phyloP scores from a whole-genome alignment of 1,140 invertebrate genomes.

The Cotesia typhae region DNA sequence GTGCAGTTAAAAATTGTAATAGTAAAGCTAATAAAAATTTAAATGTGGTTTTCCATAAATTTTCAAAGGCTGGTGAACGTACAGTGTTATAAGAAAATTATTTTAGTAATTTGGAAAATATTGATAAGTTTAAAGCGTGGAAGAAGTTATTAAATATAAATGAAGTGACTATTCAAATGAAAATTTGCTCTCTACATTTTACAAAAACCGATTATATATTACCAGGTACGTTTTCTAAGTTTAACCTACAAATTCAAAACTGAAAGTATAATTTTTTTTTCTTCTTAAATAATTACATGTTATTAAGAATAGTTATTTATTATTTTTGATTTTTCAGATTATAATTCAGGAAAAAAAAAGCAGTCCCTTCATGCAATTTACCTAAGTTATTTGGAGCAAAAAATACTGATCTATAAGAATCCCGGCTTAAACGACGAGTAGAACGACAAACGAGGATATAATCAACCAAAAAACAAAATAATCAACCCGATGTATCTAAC shows the following conservation, averaged over 20 bases:
- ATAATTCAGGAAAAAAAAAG: no score
- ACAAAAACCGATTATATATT: conserved; percentile 33
- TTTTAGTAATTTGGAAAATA: conserved; percentile 32
- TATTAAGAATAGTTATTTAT: background rate
- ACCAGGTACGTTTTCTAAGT: conserved; percentile 27
- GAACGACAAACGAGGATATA: no score
- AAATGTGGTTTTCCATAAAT: conserved; percentile 30
- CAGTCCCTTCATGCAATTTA: no score
- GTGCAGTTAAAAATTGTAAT: conserved; percentile 14
- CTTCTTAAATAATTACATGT: no score
- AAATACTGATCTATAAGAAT: no score
- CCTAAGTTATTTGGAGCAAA: no score
- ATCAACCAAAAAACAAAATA: no score
- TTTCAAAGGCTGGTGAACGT: conserved; percentile 16
- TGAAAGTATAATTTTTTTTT: no score
- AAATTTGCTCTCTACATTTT: conserved; percentile 22
- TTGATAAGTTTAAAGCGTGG: conserved; percentile 29
- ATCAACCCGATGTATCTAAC: no score
- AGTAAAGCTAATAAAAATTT: background rate
- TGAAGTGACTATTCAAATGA: conserved; percentile 3
- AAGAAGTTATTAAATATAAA: conserved; percentile 19
- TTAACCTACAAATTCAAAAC: no score
- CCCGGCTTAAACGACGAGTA: no score
- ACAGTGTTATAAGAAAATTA: conserved; percentile 17
- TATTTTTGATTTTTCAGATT: conserved; percentile 2